Percentiles rank a stretch among this genome's conserved stretches.
Conservation (phyloP, 2,888 invertebrate species). For the Therioaphis trifolii region DNA sequence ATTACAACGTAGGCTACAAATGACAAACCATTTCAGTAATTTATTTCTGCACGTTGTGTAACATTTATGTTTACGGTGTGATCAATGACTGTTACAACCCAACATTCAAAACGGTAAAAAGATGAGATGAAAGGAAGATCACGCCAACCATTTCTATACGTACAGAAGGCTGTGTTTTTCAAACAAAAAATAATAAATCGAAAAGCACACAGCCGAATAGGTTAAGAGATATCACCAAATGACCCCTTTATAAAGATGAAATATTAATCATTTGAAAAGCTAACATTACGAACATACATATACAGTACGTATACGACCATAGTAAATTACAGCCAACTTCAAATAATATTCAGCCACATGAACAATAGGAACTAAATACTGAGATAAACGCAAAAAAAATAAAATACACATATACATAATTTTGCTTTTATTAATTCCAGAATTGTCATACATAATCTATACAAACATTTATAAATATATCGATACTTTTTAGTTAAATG, state of each 20-base stretch:
- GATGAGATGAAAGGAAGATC: slow-evolving; percentile 7
- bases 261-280: slow-evolving; percentile 1
- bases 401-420: not conserved
- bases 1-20: not conserved
- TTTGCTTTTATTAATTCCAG: no score
- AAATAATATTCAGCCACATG: not conserved
- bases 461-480: no score
- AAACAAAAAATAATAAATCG: slow-evolving; percentile 38
- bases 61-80: not conserved
- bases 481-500: no score
- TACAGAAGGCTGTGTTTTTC: not conserved
- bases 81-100: slow-evolving; percentile 14
- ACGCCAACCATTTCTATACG: not conserved
- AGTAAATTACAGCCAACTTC: not conserved
- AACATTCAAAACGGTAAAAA: slow-evolving; percentile 2
- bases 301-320: not conserved
- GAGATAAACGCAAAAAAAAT: not conserved
- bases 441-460: no score
- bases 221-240: slow-evolving; percentile 8
- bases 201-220: slow-evolving; percentile 31
- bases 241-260: not conserved
- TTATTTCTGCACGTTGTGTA: not conserved
- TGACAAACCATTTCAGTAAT: slow-evolving; percentile 3
- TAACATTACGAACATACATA: not conserved
- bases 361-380: not conserved